phyloP scores from a whole-genome alignment of 2,888 invertebrate genomes.

The Apodemia mormo region DNA sequence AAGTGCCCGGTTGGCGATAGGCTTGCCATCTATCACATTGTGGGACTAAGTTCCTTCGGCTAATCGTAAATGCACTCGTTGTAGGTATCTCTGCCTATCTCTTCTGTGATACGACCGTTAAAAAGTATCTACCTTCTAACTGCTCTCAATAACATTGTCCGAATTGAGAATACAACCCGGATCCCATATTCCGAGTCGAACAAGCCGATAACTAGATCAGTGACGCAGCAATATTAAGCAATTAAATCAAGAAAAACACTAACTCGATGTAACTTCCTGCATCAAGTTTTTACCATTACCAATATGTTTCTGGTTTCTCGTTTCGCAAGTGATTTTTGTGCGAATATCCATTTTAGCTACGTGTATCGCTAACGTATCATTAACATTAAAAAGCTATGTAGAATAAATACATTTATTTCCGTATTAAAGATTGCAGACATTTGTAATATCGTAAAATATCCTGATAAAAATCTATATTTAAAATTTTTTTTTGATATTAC shows the following conservation, averaged over 20 bases:
- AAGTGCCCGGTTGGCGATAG: no score
- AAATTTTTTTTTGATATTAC: no score
- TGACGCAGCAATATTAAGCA: neutral
- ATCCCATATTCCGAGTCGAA: neutral
- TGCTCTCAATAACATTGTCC: neutral
- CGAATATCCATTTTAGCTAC: neutral
- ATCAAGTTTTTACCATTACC: neutral
- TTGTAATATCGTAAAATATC: no score
- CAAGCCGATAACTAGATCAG: neutral
- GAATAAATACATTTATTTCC: neutral
- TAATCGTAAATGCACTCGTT: no score
- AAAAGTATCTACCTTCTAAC: no score
- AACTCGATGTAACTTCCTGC: neutral
- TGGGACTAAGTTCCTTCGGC: no score
- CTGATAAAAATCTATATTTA: no score
- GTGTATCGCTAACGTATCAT: neutral
- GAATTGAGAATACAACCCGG: neutral
- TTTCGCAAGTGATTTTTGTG: slow-evolving; percentile 4
- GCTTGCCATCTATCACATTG: no score
- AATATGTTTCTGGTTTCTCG: slow-evolving; percentile 7
- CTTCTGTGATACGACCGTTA: no score
- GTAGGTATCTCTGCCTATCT: no score
- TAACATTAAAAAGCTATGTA: neutral
- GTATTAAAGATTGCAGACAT: neutral
- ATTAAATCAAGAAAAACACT: slow-evolving; percentile 1